Conservation (phyloP, 2,888 invertebrate genomes). For the Tetragnatha montana region DNA sequence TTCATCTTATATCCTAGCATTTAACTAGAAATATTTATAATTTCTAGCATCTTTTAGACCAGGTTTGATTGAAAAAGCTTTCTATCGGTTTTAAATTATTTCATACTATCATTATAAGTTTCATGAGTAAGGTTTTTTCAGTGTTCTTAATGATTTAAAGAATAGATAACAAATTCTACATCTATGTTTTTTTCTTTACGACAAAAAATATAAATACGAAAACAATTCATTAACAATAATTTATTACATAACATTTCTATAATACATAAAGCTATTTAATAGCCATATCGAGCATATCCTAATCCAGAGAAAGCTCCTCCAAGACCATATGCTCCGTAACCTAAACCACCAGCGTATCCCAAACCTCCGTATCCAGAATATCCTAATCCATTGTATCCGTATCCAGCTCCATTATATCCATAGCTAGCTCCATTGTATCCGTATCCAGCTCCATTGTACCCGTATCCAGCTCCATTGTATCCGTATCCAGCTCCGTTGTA, state of each 20-base stretch:
- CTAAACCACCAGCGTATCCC: neutral
- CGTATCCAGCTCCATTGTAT: neutral
- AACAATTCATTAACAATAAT: neutral
- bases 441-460: neutral
- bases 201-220: too few relatives aligned
- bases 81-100: too few relatives aligned
- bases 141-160: too few relatives aligned
- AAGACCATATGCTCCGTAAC: neutral
- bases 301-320: neutral
- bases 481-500: neutral
- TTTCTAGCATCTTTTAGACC: too few relatives aligned
- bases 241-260: neutral
- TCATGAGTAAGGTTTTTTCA: too few relatives aligned
- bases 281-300: constrained; percentile 12
- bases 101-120: too few relatives aligned
- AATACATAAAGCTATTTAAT: neutral
- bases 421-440: neutral
- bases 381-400: neutral
- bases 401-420: neutral
- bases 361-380: neutral
- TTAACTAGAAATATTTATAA: too few relatives aligned
- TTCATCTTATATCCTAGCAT: too few relatives aligned
- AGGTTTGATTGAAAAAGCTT: too few relatives aligned
- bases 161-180: too few relatives aligned
- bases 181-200: too few relatives aligned